A percentile compares a stretch with the other conserved stretches of the same genome.
Conservation (phyloP, 2,113 vertebrate genomes). For the Anhinga rufa region DNA sequence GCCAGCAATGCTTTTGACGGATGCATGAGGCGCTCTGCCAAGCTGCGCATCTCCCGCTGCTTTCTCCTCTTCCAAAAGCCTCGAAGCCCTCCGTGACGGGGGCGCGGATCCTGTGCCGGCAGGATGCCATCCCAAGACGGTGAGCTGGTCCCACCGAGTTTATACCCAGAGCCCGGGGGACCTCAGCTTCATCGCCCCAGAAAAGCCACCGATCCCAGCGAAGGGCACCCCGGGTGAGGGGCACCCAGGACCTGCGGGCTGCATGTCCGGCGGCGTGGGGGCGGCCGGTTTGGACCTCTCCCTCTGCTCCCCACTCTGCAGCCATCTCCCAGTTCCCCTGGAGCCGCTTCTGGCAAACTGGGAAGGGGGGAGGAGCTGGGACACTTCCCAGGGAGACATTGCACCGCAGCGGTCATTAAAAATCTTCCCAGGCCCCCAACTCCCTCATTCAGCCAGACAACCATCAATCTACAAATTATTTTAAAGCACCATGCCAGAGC, state of each 20-base stretch:
- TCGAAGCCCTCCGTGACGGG: accelerated
- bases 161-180: background rate
- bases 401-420: background rate
- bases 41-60: background rate
- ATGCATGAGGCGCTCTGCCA: no score
- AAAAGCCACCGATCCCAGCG: accelerated
- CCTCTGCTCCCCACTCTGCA: accelerated
- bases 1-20: background rate
- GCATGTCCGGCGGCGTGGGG: accelerated
- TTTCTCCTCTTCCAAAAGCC: background rate
- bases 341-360: background rate
- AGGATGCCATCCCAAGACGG: background rate
- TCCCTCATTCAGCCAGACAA: background rate
- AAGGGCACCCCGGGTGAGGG: background rate
- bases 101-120: accelerated
- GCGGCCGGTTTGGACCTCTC: background rate
- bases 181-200: background rate
- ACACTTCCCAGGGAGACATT: background rate
- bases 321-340: background rate
- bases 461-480: slow-evolving; percentile 37
- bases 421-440: slow-evolving; percentile 30
- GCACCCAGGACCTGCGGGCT: background rate
- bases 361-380: background rate
- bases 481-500: slow-evolving; percentile 9
- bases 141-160: accelerated